Percentiles rank a stretch among this genome's conserved stretches.
Evolutionary conservation across 2,797 vertebrate genomes (phyloP).

Genomic region (Dryobates pubescens): DNA sequence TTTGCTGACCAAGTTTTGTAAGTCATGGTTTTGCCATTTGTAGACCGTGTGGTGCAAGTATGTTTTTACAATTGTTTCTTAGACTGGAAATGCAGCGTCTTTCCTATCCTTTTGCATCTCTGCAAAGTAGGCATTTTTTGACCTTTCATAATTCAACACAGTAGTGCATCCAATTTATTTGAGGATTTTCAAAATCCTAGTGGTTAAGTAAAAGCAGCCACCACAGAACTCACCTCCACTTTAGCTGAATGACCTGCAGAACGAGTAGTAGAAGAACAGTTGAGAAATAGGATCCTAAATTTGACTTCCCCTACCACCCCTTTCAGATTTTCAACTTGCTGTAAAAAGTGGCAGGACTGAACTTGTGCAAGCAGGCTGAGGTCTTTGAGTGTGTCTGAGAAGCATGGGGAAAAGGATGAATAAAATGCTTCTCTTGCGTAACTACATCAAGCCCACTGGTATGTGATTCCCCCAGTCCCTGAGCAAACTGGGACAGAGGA

Average conservation of each 20-base stretch:
- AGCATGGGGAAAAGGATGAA: background rate
- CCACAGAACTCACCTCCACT: background rate
- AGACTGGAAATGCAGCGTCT: background rate
- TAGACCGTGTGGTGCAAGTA: background rate
- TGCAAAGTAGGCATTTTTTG: background rate
- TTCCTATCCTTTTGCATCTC: background rate
- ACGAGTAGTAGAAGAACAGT: background rate
- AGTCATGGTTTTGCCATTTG: background rate
- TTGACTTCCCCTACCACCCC: background rate
- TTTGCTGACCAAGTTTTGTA: background rate
- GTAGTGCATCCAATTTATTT: background rate
- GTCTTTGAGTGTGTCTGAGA: background rate
- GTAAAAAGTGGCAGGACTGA: background rate
- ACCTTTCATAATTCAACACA: background rate
- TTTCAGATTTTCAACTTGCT: background rate
- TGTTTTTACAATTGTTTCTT: background rate
- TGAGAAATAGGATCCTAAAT: background rate
- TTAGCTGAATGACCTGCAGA: background rate
- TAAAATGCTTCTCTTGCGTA: background rate
- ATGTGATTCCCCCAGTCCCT: background rate
- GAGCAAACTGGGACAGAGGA: background rate
- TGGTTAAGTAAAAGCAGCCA: background rate
- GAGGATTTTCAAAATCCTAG: background rate
- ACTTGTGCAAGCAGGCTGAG: slow-evolving; percentile 18
- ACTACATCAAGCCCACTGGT: background rate